Base-by-base conservation (phyloP, 35 echinoderm and acorn worm species). In the Ophiothrix spiculata region DNA sequence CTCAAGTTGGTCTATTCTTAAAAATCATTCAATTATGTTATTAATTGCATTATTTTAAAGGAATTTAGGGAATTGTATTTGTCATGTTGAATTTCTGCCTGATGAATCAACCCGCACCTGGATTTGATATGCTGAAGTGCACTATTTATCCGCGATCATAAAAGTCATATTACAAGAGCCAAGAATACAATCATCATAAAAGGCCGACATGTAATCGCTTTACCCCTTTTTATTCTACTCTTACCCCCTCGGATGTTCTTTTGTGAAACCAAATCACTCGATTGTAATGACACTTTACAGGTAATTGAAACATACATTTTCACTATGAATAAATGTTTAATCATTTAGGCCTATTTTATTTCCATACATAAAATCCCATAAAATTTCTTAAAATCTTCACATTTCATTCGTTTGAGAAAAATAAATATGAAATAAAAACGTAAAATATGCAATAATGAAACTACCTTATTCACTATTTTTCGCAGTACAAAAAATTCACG, bases 201-300 rank as follows among this genome's bases (percentile, higher is more conserved):
- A 69, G 60, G 6, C 60, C 60, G 60, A 69, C 29, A 69, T 69
- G 60, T 69, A 69, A 69, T 69, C 60, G 60, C 60, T 69, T 69
- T 69, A 69, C 60, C 60, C 60, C 25, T 69, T 69, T 49, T 49
- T 49, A 10, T 69, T 25, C 29, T 25, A 12, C 60, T 69, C 60
- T 69, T 15, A 19, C 60, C 60, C 60, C 60, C 3, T 25, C 16
- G 3, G 29, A 15, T 69, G 29, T 69, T 69, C 16, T 69, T 25
- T 69, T 15, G 60, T 2, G 60, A 69, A 28, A 69, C 60, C 60
- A 69, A 69, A 69, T 28, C 60, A 69, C 60, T 69, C 23, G 25
- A 69, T 69, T 69, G 60, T 69, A 6, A 25, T 69, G 60, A 69
- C 60, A 69, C 60, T 69, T 69, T 28, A 25, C 60, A 69, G 60